phyloP scores from a whole-genome alignment of 2,113 vertebrate genomes.

The Monopterus albus region DNA sequence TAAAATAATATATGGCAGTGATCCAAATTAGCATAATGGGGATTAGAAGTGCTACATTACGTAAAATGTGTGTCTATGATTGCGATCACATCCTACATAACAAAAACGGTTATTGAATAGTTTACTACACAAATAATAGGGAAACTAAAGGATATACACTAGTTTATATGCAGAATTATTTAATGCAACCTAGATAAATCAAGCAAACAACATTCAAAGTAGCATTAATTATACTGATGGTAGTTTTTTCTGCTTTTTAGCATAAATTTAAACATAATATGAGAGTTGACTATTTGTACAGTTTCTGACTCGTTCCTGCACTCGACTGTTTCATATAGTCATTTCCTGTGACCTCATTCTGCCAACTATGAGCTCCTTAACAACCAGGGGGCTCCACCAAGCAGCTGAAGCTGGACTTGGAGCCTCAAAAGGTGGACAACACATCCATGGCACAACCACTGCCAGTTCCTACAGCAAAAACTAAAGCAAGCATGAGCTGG shows the following conservation, averaged over 20 bases:
- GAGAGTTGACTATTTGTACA: too few relatives aligned
- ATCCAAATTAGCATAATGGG: slow-evolving; percentile 20
- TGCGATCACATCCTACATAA: slow-evolving; percentile 57
- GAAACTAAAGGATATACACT: background rate
- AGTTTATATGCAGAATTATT: background rate
- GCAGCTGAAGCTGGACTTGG: too few relatives aligned
- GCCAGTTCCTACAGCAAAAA: slow-evolving; percentile 12
- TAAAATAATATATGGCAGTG: slow-evolving; percentile 5
- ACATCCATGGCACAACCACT: too few relatives aligned
- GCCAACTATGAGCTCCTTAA: too few relatives aligned
- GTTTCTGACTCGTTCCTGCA: too few relatives aligned
- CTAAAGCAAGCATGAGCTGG: slow-evolving; percentile 25
- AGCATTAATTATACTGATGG: background rate
- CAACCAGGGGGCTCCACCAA: too few relatives aligned
- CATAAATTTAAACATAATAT: too few relatives aligned
- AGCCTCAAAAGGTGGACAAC: too few relatives aligned
- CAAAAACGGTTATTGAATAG: slow-evolving; percentile 30
- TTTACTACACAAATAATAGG: background rate
- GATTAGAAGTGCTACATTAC: slow-evolving; percentile 50
- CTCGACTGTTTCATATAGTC: too few relatives aligned
- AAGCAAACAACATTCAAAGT: too few relatives aligned
- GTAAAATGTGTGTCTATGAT: slow-evolving; percentile 43
- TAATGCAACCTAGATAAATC: background rate
- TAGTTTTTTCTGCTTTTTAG: too few relatives aligned
- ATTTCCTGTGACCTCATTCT: too few relatives aligned